phyloP scores from a whole-genome alignment of 2,113 vertebrate species.

The Struthio camelus region DNA sequence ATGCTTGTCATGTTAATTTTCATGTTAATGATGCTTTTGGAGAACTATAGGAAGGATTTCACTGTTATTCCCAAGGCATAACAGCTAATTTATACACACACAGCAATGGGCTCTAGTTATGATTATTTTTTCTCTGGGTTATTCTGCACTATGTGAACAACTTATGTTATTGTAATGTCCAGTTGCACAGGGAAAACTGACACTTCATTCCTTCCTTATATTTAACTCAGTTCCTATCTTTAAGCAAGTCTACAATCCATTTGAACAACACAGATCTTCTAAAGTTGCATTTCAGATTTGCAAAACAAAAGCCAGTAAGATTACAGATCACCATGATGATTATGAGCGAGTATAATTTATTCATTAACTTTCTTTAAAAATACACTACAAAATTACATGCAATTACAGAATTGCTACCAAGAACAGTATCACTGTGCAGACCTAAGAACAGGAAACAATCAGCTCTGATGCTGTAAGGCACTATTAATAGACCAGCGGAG shows the following conservation, averaged over 20 bases:
- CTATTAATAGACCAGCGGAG: constrained; percentile 45
- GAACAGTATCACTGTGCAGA: constrained; percentile 14
- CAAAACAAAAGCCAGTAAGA: not conserved
- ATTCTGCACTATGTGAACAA: not conserved
- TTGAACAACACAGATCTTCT: not conserved
- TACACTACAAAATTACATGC: not conserved
- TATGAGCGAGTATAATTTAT: not conserved
- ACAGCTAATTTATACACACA: constrained; percentile 25
- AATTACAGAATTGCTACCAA: constrained; percentile 47
- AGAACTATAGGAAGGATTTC: not conserved
- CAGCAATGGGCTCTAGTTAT: too few species aligned
- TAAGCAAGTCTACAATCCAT: not conserved
- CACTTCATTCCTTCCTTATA: not conserved
- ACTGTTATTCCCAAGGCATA: not conserved
- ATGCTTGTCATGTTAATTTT: not conserved
- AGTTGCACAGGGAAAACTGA: not conserved
- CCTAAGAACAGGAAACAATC: constrained; percentile 13
- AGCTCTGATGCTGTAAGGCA: not conserved
- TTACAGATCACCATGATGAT: constrained; percentile 8
- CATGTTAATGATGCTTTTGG: not conserved
- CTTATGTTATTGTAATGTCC: not conserved
- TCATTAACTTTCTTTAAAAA: constrained; percentile 18
- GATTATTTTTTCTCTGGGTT: not conserved
- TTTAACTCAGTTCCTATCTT: not conserved
- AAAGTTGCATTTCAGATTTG: not conserved